These are phyloP conservation scores for Corythaixoides concolor DNA, from an alignment of 2,113 vertebrate species.

Conservation along the genomic window DNA sequence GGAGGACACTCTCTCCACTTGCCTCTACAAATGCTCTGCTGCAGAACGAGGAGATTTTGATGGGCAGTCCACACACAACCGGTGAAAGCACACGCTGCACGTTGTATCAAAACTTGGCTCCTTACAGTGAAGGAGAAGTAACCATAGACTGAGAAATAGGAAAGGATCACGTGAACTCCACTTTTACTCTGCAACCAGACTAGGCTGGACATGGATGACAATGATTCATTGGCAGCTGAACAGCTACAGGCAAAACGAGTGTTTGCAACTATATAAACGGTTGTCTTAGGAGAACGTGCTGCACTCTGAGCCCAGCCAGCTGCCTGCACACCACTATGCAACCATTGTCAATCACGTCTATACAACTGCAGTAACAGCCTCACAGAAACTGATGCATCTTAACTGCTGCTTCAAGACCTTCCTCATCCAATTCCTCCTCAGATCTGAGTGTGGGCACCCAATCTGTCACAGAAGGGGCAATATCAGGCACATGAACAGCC, in stretches of 20 bases:
- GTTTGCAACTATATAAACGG: background rate
- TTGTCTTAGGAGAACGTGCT: background rate
- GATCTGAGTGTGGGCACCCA: background rate
- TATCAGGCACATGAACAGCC: background rate
- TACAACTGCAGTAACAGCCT: background rate
- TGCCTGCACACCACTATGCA: background rate
- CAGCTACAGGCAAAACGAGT: background rate
- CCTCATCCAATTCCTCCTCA: background rate
- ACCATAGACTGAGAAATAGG: background rate
- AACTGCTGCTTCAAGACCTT: background rate
- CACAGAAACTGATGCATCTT: background rate
- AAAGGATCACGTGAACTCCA: background rate
- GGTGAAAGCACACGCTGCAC: background rate
- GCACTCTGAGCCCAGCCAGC: background rate
- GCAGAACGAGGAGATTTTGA: background rate
- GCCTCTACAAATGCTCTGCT: background rate
- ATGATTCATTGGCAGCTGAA: constrained; percentile 17
- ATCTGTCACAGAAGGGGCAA: background rate
- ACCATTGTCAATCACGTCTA: background rate
- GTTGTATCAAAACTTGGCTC: background rate
- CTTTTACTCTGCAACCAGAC: background rate
- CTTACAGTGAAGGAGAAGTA: background rate
- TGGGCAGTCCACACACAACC: background rate
- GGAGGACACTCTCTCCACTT: background rate
- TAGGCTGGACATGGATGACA: background rate